Conservation (phyloP, 2,888 invertebrate species). For the Dynastes maya region DNA sequence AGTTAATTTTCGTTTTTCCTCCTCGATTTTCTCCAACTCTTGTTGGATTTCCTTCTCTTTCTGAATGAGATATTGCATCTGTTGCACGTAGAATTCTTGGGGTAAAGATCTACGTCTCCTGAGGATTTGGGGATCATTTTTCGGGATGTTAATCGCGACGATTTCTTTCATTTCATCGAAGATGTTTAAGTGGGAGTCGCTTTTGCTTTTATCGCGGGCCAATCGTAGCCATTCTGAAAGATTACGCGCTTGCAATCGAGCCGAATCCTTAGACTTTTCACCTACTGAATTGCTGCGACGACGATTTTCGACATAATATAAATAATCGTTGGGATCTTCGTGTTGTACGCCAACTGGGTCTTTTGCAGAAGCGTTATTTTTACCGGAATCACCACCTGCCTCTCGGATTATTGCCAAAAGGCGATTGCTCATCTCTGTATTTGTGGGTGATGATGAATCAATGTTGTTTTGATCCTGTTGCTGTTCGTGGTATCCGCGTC, state of each 20-base stretch:
- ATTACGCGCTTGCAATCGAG: conserved; percentile 66
- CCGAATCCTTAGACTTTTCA: conserved; percentile 41
- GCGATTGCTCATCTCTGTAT: conserved; percentile 70
- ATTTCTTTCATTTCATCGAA: conserved; percentile 25
- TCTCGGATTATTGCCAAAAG: conserved; percentile 78
- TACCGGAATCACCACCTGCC: conserved; percentile 59
- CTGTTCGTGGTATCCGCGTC: conserved; percentile 69
- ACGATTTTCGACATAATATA: conserved; percentile 47
- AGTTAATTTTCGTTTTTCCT: conserved; percentile 71
- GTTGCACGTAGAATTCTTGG: conserved; percentile 77
- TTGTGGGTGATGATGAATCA: conserved; percentile 14
- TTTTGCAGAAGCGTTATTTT: too few species aligned
- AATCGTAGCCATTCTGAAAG: conserved; percentile 73
- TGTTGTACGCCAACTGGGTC: neutral
- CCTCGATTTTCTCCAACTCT: conserved; percentile 78
- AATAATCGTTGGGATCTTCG: conserved; percentile 34
- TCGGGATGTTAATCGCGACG: conserved; percentile 32
- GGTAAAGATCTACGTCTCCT: conserved; percentile 76
- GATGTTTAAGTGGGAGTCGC: conserved; percentile 56
- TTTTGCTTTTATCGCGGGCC: conserved; percentile 67
- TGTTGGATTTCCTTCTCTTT: conserved; percentile 80
- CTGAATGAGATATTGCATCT: conserved; percentile 78
- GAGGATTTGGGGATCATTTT: neutral
- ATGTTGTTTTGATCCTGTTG: neutral
- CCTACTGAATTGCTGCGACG: conserved; percentile 53